Evolutionary conservation across 2,888 invertebrate genomes (phyloP), one percentile per base, ranked within the genome.

Genomic region (Pristionchus exspectatus): DNA sequence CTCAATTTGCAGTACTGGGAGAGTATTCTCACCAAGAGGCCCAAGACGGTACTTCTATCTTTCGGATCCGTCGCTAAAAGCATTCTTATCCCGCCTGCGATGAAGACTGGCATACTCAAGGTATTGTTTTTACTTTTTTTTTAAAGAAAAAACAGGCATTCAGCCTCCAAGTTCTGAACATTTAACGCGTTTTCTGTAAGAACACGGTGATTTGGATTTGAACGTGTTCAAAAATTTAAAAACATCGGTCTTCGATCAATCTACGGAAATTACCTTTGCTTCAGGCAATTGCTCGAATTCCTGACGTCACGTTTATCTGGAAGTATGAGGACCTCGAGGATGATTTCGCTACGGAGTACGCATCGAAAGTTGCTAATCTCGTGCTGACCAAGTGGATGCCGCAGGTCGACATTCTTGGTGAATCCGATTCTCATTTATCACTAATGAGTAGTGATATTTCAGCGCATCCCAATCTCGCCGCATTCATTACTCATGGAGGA

Each of bases 371-470:
- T 24, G 16, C n/a, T 14, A 87, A 87, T 50, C 69, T 87, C 24
- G 87, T 69, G 5, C 24, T 87, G 69, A 69, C 87, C 2, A 69
- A 87, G 16, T 87, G 87, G 87, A 87, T 87, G 87, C 87, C 87
- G 21, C 87, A 87, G 33, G 50, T 54, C 69, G 87, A 87, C 30
- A 50, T 87, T 54, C 87, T 87, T 7, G 72, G 87, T 87, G n/a
- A 69, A 50, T 2, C 30, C 16, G 1, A 69, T 69, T 69, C 69
- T n/a, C 12, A n/a, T 27, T 69, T 7, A 12, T 24, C 2, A 2
- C 69, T 27, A n/a, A n/a, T n/a, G n/a, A n/a, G n/a, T n/a, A n/a
- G n/a, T n/a, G n/a, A 9, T 14, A 27, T 21, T 74, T 77, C 50
- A 81, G 81, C 81, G 50, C 81, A 81, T 54, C 81, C 81, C 50